Conservation (phyloP, 2,113 vertebrate genomes). For the Hylia prasina region DNA sequence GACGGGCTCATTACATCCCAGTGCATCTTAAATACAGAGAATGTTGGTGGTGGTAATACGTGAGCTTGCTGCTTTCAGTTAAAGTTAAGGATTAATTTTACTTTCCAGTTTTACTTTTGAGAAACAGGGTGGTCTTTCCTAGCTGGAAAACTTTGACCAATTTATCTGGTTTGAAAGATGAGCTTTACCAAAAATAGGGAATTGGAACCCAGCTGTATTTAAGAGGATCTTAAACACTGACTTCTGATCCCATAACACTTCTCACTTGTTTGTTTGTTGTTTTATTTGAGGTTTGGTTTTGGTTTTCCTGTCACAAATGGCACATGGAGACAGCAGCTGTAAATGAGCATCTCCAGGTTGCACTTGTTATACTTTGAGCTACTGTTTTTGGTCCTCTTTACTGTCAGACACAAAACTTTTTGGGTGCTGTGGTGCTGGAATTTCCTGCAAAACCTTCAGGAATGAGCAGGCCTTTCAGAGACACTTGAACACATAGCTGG, state of each 20-base stretch:
- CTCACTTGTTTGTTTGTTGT: not conserved
- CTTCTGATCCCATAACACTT: not conserved
- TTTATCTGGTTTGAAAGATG: not conserved
- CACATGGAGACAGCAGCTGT: not conserved
- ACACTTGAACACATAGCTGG: not conserved
- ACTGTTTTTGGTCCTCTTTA: not conserved
- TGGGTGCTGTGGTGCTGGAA: not conserved
- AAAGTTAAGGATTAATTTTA: not conserved
- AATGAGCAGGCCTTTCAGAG: not conserved
- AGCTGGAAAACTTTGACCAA: not conserved
- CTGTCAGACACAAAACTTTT: not conserved
- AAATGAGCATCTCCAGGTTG: not conserved
- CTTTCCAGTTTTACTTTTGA: not conserved
- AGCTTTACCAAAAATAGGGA: not conserved
- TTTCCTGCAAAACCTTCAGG: not conserved
- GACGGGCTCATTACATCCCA: not conserved
- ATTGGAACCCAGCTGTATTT: not conserved
- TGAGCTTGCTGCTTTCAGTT: not conserved
- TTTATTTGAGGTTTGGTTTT: not conserved
- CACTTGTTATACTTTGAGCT: not conserved
- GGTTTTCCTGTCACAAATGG: not conserved
- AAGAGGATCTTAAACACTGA: not conserved
- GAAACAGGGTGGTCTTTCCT: not conserved
- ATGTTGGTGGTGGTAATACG: not conserved
- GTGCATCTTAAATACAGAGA: not conserved